Conservation (phyloP, 2,797 vertebrate genomes). For the Cyclura pinguis region DNA sequence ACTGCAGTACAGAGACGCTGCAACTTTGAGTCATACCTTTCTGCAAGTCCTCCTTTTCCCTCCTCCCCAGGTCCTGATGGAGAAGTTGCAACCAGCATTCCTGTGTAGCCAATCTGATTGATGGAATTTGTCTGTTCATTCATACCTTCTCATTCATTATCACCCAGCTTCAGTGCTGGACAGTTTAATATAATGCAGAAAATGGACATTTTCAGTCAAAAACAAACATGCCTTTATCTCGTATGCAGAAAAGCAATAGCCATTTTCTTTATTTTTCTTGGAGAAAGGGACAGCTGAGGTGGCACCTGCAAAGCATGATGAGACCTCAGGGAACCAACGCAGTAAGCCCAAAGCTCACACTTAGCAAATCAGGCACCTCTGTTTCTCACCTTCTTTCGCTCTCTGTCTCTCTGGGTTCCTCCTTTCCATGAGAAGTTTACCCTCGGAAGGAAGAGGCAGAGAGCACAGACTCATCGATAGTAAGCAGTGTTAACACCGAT, state of each 20-base stretch:
- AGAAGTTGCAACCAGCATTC: not conserved
- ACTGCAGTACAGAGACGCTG: slow-evolving; percentile 23
- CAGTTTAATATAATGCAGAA: not conserved
- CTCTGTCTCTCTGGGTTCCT: not conserved
- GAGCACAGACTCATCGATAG: not conserved
- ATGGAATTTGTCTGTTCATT: not conserved
- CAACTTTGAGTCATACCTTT: slow-evolving; percentile 41
- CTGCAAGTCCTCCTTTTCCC: not conserved
- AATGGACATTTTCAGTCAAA: not conserved
- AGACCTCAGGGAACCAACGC: too few species aligned
- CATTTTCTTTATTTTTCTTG: not conserved
- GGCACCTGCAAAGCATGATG: not conserved
- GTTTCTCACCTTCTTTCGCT: too few species aligned
- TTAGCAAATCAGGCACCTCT: not conserved
- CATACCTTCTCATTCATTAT: not conserved
- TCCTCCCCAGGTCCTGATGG: not conserved
- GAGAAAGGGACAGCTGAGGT: not conserved
- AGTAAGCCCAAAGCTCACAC: not conserved
- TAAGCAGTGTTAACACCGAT: too few species aligned
- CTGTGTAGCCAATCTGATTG: not conserved
- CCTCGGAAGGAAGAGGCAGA: not conserved
- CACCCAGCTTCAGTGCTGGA: not conserved
- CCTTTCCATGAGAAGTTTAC: not conserved
- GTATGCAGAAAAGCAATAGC: not conserved
- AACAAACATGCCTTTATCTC: rapidly evolving